Evolutionary conservation across 2,113 vertebrate genomes (phyloP).

Genomic region (Ursus arctos): DNA sequence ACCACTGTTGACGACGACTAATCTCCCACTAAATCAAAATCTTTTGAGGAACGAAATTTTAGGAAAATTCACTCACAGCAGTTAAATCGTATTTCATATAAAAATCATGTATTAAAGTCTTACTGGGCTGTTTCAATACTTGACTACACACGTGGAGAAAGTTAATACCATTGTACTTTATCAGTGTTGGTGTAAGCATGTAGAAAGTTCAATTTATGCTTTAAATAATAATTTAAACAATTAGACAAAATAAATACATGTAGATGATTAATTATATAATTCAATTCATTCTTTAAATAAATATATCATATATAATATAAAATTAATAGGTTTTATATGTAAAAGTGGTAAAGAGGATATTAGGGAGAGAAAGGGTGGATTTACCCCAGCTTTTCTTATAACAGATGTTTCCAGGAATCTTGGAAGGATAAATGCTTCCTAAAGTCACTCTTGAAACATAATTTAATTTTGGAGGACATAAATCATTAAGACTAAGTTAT

Average conservation of each 20-base stretch:
- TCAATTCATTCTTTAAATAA: background rate
- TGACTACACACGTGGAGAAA: background rate
- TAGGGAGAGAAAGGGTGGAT: background rate
- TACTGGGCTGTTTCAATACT: background rate
- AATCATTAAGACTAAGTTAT: conserved; percentile 29
- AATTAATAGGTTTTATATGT: background rate
- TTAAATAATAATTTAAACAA: background rate
- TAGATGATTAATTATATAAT: background rate
- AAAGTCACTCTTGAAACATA: background rate
- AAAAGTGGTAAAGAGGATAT: background rate
- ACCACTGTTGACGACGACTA: background rate
- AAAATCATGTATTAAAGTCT: background rate
- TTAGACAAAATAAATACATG: background rate
- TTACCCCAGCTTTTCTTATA: background rate
- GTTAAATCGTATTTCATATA: background rate
- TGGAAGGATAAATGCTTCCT: background rate
- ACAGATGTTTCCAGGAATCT: conserved; percentile 3
- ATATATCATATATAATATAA: background rate
- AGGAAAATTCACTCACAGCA: background rate
- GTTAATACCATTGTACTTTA: background rate
- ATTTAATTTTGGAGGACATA: conserved; percentile 40
- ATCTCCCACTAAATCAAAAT: background rate
- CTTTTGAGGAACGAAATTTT: background rate
- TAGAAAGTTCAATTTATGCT: background rate
- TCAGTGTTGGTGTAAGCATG: background rate